Conservation (phyloP, 2,888 invertebrate species). For the Folsomia manolachei region DNA sequence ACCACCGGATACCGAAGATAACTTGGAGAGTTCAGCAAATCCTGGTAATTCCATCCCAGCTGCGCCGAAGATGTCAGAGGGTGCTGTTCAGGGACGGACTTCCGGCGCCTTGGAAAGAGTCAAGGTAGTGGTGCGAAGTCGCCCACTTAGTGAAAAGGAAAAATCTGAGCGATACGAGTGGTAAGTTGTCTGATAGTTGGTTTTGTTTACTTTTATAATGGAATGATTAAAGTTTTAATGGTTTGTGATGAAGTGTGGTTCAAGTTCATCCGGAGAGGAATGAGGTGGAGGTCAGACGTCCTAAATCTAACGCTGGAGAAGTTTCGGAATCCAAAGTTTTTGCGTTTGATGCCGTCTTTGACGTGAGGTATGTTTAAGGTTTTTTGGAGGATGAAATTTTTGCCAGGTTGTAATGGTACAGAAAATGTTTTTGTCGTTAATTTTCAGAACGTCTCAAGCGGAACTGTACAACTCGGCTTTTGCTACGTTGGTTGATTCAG, state of each 20-base stretch:
- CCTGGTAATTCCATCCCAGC: neutral
- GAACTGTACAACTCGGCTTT: constrained; percentile 95
- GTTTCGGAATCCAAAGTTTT: constrained; percentile 67
- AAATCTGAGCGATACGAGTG: constrained; percentile 65
- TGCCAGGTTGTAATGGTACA: neutral
- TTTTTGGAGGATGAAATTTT: neutral
- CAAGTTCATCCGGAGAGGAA: constrained; percentile 81
- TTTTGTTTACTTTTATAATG: constrained; percentile 19
- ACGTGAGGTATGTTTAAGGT: constrained; percentile 61
- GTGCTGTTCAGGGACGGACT: neutral
- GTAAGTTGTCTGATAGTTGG: no score
- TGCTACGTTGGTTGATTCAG: constrained; percentile 82
- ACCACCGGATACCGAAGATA: neutral
- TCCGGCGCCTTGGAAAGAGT: constrained; percentile 68
- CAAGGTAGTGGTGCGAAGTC: constrained; percentile 94
- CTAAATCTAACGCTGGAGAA: constrained; percentile 55
- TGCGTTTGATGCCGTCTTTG: constrained; percentile 97
- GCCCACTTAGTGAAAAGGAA: constrained; percentile 90
- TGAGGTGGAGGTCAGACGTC: constrained; percentile 84
- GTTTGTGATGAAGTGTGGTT: constrained; percentile 61
- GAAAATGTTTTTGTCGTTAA: constrained; percentile 16
- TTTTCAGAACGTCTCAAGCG: constrained; percentile 74
- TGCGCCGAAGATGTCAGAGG: neutral
- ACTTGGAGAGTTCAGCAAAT: neutral
- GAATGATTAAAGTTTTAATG: constrained; percentile 17